Evolutionary conservation across 2,888 invertebrate species (phyloP).

Genomic region (Junonia oenone): DNA sequence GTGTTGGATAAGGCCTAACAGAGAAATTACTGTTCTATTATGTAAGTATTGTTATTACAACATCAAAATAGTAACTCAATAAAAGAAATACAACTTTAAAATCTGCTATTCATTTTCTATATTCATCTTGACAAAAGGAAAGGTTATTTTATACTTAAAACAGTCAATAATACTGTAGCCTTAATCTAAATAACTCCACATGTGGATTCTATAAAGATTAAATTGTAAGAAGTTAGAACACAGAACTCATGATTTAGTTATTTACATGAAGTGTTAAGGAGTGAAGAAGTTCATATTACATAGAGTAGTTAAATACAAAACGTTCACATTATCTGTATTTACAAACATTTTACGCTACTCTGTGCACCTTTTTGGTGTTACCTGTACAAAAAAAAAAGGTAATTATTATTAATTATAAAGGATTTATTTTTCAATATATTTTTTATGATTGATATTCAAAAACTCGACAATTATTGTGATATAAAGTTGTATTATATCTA

Average conservation of each 20-base stretch:
- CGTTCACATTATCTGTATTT: background rate
- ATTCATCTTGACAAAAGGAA: background rate
- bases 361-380: background rate
- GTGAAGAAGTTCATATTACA: background rate
- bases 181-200: constrained; percentile 36
- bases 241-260: background rate
- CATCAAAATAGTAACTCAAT: background rate
- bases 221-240: background rate
- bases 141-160: constrained; percentile 20
- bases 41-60: background rate
- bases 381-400: background rate
- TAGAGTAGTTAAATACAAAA: background rate
- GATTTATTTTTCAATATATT: too few relatives aligned
- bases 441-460: too few relatives aligned
- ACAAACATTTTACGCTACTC: background rate
- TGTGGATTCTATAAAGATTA: background rate
- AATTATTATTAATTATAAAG: background rate
- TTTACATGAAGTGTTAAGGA: background rate
- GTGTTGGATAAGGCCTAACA: background rate
- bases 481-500: too few relatives aligned
- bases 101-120: background rate
- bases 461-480: too few relatives aligned
- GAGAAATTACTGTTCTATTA: background rate
- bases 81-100: background rate
- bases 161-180: constrained; percentile 49